Evolutionary conservation across 1,140 invertebrate species (phyloP).

Genomic region (Thereuonema tuberculata): DNA sequence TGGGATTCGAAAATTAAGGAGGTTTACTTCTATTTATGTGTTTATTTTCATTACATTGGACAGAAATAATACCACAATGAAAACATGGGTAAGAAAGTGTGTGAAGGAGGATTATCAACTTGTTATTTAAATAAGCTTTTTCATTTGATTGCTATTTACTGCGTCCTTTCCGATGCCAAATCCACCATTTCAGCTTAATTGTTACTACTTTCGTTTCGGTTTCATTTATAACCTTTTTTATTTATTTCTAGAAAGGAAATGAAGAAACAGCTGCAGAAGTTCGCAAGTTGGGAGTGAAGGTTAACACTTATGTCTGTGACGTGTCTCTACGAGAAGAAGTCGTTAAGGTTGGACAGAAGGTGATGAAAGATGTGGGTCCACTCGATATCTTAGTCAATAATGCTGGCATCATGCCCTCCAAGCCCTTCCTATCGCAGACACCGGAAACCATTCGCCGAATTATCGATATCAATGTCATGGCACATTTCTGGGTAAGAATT

Average conservation of each 20-base stretch:
- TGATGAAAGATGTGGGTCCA: conserved; percentile 39
- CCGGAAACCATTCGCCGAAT: conserved; percentile 49
- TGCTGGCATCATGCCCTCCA: conserved; percentile 73
- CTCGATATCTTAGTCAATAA: conserved; percentile 66
- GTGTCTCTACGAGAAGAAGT: background rate
- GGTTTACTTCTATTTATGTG: no score
- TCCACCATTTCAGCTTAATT: no score
- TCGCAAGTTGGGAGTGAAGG: background rate
- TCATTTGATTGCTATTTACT: no score
- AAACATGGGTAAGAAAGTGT: no score
- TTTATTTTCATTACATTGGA: no score
- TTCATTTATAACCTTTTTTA: no score
- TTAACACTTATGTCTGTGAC: background rate
- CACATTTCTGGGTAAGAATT: conserved; percentile 55
- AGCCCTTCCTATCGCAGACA: conserved; percentile 46
- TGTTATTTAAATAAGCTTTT: no score
- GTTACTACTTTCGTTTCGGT: no score
- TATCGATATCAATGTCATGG: conserved; percentile 63
- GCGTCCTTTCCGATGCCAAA: no score
- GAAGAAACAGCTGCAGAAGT: background rate
- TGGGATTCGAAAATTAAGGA: no score
- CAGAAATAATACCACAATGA: no score
- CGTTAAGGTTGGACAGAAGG: background rate
- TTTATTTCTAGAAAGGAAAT: background rate
- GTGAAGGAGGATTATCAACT: no score